A percentile compares a stretch with the other conserved stretches of the same genome.
phyloP scores from a whole-genome alignment of 92 coral and sea anemone species.

The Heliopora coerulea region DNA sequence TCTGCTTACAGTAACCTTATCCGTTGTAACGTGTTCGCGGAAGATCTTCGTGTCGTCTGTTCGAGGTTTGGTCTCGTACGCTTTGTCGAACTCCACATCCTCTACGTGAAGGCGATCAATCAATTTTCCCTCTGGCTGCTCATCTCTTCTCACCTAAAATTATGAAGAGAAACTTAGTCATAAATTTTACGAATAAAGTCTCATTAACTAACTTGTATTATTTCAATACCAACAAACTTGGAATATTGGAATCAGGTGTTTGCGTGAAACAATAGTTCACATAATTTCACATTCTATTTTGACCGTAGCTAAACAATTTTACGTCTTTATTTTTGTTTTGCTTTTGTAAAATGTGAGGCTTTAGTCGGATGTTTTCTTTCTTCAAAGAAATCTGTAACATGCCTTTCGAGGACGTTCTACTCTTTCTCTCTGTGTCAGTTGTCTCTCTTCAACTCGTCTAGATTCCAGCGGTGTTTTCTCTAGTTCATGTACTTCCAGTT shows the following conservation, averaged over 20 bases:
- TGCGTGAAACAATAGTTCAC: too few species aligned
- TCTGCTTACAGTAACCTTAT: constrained; percentile 24
- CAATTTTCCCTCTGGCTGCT: neutral
- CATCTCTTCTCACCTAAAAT: neutral
- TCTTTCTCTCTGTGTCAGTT: neutral
- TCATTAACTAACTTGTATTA: neutral
- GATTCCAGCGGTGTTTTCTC: neutral
- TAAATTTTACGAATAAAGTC: neutral
- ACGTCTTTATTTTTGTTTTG: too few species aligned
- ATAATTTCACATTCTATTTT: too few species aligned
- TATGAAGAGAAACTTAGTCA: neutral
- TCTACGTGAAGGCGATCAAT: constrained; percentile 17
- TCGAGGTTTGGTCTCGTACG: constrained; percentile 1
- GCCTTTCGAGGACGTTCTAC: neutral
- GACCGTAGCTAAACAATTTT: too few species aligned
- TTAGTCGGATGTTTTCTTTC: too few species aligned
- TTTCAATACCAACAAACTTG: neutral
- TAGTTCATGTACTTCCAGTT: constrained; percentile 7
- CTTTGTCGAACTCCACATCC: constrained; percentile 19
- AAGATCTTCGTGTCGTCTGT: constrained; percentile 21
- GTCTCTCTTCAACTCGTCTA: constrained; percentile 9
- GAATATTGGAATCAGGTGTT: neutral
- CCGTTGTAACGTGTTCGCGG: constrained; percentile 3
- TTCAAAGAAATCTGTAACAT: too few species aligned
- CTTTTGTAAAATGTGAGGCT: too few species aligned